Base-by-base conservation (phyloP, 2,888 invertebrate genomes). In the Caenorhabditis sp. region DNA sequence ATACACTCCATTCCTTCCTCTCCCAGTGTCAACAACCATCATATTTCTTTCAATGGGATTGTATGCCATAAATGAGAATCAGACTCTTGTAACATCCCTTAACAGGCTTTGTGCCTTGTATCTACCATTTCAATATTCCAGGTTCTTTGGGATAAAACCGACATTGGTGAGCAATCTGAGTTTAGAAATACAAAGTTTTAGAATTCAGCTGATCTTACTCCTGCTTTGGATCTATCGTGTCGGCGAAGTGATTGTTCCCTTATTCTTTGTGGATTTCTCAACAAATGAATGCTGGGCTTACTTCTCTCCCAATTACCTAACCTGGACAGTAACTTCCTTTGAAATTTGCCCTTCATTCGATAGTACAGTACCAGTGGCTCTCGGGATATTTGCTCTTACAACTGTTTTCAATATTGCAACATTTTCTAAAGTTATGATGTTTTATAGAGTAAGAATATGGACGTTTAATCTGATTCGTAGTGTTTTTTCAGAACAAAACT, bases 41-140 rank as follows among this genome's bases (percentile, higher is more conserved):
- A 64, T 79, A 16, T 28, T 64, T 12, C 14, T 24, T 7, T 47
- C 47, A 28, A 64, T 56, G 24, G 56, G 64, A 1, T 12, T 72
- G n/a, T 79, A 79, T 28, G 56, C 58, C 5, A n/a, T 12, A 14
- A 79, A 79, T 56, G 64, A 64, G 14, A 56, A 64, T 24, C 44
- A 64, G 14, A 79, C 72, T n/a, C 19, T 72, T n/a, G 19, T 79
- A 2, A 47, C 54, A 12, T 64, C 79, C 6, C 28, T 79, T 24
- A 79, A 79, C 47, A 51, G 79, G 28, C 64, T 63, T n/a, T 70
- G 51, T 31, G 79, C 79, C 6, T 38, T 79, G 4, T 79, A 51
- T 24, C 44, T 70, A 26, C 79, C 79, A n/a, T 14, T 70, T 6
- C 51, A 51, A 1, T 79, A 79, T 28, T 35, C 47, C 2, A 26